Percentiles rank a stretch among this genome's conserved stretches.
phyloP scores from a whole-genome alignment of 2,797 vertebrate species.

The Oryzias sinensis region DNA sequence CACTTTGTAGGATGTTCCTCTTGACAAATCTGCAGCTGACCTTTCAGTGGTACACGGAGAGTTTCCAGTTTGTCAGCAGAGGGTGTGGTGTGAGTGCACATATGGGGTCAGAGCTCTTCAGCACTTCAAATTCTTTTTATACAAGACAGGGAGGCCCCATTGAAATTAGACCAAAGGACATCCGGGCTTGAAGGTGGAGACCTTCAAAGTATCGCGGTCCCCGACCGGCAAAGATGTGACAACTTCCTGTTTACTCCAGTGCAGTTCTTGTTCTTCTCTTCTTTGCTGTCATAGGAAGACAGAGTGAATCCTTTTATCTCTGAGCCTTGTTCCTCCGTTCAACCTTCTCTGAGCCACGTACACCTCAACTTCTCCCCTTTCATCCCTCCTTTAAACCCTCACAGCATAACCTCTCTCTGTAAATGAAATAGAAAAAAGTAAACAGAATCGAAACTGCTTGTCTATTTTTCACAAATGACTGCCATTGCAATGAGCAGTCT shows the following conservation, averaged over 20 bases:
- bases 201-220: conserved; percentile 54
- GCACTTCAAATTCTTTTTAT: conserved; percentile 37
- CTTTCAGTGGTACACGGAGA: not conserved
- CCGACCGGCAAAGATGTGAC: conserved; percentile 40
- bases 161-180: conserved; percentile 50
- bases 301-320: conserved; percentile 40
- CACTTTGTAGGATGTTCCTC: not conserved
- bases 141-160: conserved; percentile 37
- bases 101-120: conserved; percentile 50
- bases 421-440: too few relatives aligned
- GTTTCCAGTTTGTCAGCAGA: not conserved
- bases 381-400: conserved; percentile 1
- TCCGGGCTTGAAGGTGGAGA: conserved; percentile 58
- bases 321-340: conserved; percentile 10
- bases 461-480: not conserved
- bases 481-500: conserved; percentile 38
- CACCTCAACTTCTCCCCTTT: conserved; percentile 22
- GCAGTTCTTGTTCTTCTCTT: conserved; percentile 52
- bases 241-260: conserved; percentile 76
- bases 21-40: not conserved
- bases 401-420: not conserved
- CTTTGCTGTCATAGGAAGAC: conserved; percentile 49
- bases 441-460: too few relatives aligned
- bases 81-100: conserved; percentile 43
- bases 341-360: conserved; percentile 33